These are phyloP conservation scores for Gobionotothen gibberifrons DNA, from an alignment of 2,797 vertebrate genomes.

Conservation along the genomic window DNA sequence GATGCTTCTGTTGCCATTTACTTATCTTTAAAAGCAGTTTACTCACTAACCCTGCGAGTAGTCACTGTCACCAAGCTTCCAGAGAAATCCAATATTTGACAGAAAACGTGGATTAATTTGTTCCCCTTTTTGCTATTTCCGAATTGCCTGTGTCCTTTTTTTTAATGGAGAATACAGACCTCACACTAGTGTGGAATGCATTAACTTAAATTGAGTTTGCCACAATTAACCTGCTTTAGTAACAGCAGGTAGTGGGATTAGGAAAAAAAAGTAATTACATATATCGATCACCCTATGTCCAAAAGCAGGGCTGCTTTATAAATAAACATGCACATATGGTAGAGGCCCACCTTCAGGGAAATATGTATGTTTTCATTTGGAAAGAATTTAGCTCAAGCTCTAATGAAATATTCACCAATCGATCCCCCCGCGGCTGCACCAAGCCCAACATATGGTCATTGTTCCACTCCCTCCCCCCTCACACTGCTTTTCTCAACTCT, in stretches of 20 bases:
- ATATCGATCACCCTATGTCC: slow-evolving; percentile 62
- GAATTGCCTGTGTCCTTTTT: not conserved
- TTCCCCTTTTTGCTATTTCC: slow-evolving; percentile 1
- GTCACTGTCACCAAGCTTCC: not conserved
- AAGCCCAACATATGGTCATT: slow-evolving; percentile 79
- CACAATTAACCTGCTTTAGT: slow-evolving; percentile 47
- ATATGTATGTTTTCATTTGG: slow-evolving; percentile 77
- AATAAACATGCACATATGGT: slow-evolving; percentile 81
- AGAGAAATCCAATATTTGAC: not conserved
- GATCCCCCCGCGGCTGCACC: slow-evolving; percentile 65
- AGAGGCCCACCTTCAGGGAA: slow-evolving; percentile 67
- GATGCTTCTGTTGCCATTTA: not conserved
- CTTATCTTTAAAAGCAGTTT: not conserved
- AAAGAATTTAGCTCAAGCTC: slow-evolving; percentile 74
- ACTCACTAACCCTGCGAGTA: not conserved
- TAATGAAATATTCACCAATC: slow-evolving; percentile 80
- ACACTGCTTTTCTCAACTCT: slow-evolving; percentile 37
- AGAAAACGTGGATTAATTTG: not conserved
- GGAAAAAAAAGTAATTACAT: slow-evolving; percentile 65
- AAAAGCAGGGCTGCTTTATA: slow-evolving; percentile 55
- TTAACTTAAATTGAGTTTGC: slow-evolving; percentile 45
- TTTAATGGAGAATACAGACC: not conserved
- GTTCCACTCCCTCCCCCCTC: slow-evolving; percentile 56
- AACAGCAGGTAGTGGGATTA: slow-evolving; percentile 66
- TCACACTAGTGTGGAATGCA: slow-evolving; percentile 6